Base-by-base conservation (phyloP, 2,113 vertebrate species). In the Microtus pennsylvanicus region DNA sequence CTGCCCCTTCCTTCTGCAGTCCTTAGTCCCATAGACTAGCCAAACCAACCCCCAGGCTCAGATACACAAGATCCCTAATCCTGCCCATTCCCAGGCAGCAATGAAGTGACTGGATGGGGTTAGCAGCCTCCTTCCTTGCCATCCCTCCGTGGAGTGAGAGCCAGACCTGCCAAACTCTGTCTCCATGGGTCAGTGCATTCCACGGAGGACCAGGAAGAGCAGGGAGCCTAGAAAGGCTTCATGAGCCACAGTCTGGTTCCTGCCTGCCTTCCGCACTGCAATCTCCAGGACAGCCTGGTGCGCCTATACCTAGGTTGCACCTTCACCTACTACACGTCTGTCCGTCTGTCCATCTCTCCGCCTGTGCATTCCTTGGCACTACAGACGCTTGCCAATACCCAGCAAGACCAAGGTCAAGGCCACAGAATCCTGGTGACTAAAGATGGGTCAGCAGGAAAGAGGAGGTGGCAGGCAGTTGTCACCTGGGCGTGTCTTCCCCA, bases 241-340 rank as follows among this genome's bases (percentile, higher is more conserved):
- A 4, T 7, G 38, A 26, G 50, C 21, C 42, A 61, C n/a, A 72
- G 14, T n/a, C 38, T 13, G 63, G 33, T n/a, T 50, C 81, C 58
- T 33, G 4, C n/a, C 35, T 7, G 33, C 24, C 50, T 21, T 82
- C n/a, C 17, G 47, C 30, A 4, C n/a, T 4, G 0, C 1, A 42
- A 22, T 4, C 9, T 67, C 45, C n/a, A n/a, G 65, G 12, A 24
- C 26, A 58, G 24, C n/a, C 52, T 63, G 33, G 0, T 1, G 3
- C 47, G 0, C 2, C 6, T 52, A 35, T 30, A 35, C 10, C 38
- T 22, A 8, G 1, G 47, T 8, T 11, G 0, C 26, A 13, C 58
- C 28, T 58, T 22, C 19, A 5, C 0, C 12, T 1, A 1, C 33
- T 63, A 63, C 35, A 26, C 5, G 19, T 58, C 58, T 58, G 55